Conservation (phyloP, 2,888 invertebrate species). For the Eupithecia tripunctaria region DNA sequence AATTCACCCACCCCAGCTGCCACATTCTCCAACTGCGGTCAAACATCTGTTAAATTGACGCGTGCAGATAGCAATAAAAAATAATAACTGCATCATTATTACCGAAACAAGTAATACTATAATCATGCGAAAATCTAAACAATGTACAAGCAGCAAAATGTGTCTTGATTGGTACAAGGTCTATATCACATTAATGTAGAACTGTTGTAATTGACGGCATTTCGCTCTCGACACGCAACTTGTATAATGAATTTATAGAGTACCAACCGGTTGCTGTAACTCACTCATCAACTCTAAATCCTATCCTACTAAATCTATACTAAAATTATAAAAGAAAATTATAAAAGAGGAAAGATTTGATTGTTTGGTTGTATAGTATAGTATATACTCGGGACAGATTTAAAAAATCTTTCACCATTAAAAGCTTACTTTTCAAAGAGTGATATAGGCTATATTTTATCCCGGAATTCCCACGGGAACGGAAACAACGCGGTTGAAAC, state of each 20-base stretch:
- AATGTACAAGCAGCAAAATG: constrained; percentile 14
- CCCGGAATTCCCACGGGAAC: too few relatives aligned
- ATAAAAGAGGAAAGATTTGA: too few relatives aligned
- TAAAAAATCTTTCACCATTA: too few relatives aligned
- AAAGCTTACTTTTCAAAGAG: too few relatives aligned
- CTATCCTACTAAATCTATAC: too few relatives aligned
- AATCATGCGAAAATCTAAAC: constrained; percentile 21
- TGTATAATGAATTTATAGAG: not conserved
- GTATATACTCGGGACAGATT: too few relatives aligned
- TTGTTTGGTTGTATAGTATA: too few relatives aligned
- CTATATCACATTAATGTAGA: constrained; percentile 16
- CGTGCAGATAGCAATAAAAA: not conserved
- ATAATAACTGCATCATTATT: constrained; percentile 6
- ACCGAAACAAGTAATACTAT: constrained; percentile 5
- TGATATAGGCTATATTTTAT: too few relatives aligned
- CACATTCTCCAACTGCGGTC: too few relatives aligned
- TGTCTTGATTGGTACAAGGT: constrained; percentile 21
- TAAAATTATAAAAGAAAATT: too few relatives aligned
- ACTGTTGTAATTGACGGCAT: constrained; percentile 13
- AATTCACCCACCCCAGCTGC: too few relatives aligned
- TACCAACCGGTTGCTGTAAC: not conserved
- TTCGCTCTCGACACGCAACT: not conserved
- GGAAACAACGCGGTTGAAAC: too few relatives aligned
- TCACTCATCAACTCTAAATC: not conserved
- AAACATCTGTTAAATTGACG: not conserved